phyloP scores from a whole-genome alignment of 2,113 vertebrate species.

The Elanus axillaris region DNA sequence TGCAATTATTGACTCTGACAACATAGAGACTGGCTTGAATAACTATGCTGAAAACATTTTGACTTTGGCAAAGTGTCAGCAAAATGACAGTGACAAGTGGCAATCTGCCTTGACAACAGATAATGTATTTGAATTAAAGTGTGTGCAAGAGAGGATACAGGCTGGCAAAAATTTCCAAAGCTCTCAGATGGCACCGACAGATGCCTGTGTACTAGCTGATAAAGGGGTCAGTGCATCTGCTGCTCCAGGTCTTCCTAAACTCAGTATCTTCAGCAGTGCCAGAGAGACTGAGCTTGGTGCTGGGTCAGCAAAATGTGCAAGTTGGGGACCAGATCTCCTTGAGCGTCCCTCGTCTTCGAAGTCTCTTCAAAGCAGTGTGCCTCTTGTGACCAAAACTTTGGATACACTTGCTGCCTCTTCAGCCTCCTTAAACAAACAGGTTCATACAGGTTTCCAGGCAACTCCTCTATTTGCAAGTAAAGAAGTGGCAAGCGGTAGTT shows the following conservation, averaged over 20 bases:
- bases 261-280: background rate
- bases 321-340: background rate
- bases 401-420: background rate
- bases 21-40: slow-evolving; percentile 82
- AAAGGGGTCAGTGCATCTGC: slow-evolving; percentile 46
- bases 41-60: slow-evolving; percentile 89
- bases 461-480: slow-evolving; percentile 53
- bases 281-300: background rate
- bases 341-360: background rate
- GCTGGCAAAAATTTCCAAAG: slow-evolving; percentile 42
- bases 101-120: slow-evolving; percentile 82
- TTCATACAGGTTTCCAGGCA: background rate
- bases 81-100: slow-evolving; percentile 88
- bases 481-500: background rate
- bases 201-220: slow-evolving; percentile 63
- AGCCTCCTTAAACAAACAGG: background rate
- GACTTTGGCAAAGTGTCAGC: slow-evolving; percentile 84
- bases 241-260: slow-evolving; percentile 39
- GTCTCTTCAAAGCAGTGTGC: background rate
- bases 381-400: background rate
- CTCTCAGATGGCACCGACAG: slow-evolving; percentile 65
- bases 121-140: slow-evolving; percentile 79
- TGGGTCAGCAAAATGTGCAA: slow-evolving; percentile 6
- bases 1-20: slow-evolving; percentile 88
- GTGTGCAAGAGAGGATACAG: slow-evolving; percentile 79